Percentiles rank a stretch among this genome's conserved stretches.
Evolutionary conservation across 2,888 invertebrate genomes (phyloP).

Genomic region (Conomelus anceps): DNA sequence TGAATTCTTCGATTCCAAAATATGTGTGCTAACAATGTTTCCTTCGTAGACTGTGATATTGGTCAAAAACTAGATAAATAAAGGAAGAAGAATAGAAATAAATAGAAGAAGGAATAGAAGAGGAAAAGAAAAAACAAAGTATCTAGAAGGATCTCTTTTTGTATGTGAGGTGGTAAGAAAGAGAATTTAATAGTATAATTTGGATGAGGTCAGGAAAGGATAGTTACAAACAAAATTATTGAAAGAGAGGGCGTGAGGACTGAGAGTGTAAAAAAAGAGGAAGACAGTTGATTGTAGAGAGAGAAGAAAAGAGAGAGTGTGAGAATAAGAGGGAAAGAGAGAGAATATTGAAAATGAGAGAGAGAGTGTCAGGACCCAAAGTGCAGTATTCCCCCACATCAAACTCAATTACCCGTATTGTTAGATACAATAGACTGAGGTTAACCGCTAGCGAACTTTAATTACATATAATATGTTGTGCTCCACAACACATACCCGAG

Average conservation of each 20-base stretch:
- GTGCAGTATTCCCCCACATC: not conserved
- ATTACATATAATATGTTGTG: not conserved
- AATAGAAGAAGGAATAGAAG: not conserved
- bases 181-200: no score
- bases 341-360: not conserved
- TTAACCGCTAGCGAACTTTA: not conserved
- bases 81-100: no score
- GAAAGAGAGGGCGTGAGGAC: not conserved
- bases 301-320: not conserved
- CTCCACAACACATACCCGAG: not conserved
- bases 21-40: no score
- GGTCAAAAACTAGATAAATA: no score
- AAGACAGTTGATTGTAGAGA: not conserved
- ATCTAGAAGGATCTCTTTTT: not conserved
- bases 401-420: not conserved
- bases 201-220: not conserved
- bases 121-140: not conserved
- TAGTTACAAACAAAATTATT: not conserved
- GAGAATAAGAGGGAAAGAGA: not conserved
- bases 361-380: not conserved
- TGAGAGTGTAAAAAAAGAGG: not conserved
- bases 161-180: no score
- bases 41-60: no score
- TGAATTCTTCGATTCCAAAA: no score
- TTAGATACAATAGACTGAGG: not conserved